These are phyloP conservation scores for Eurytoma adleriae DNA, from an alignment of 2,888 invertebrate genomes.

Conservation along the genomic window DNA sequence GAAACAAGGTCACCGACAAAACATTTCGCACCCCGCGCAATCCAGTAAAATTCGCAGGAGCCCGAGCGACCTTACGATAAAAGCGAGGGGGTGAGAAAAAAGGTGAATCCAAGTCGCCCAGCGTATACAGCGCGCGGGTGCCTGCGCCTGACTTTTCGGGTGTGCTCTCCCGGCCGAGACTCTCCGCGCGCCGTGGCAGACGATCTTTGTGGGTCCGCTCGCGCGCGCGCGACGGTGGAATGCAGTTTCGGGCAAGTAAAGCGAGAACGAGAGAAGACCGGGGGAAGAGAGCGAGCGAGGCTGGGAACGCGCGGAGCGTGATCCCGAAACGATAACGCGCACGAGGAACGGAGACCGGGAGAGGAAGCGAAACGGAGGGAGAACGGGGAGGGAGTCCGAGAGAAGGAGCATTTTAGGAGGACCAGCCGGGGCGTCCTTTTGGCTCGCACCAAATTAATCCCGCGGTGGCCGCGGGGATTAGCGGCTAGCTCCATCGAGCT, in stretches of 20 bases:
- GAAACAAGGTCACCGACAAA: no score
- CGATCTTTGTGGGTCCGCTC: background rate
- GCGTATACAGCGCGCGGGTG: background rate
- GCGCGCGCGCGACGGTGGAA: constrained; percentile 39
- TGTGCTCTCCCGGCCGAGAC: background rate
- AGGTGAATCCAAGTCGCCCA: background rate
- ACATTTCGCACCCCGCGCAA: no score
- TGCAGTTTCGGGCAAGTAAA: constrained; percentile 56
- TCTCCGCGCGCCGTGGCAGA: background rate
- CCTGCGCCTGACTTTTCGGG: background rate
- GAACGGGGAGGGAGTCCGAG: constrained; percentile 20
- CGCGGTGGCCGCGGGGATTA: constrained; percentile 23
- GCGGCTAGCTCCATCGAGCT: constrained; percentile 7
- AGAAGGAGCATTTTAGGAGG: constrained; percentile 6
- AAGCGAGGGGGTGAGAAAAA: background rate
- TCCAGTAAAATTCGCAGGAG: no score
- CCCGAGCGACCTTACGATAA: no score
- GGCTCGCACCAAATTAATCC: constrained; percentile 59
- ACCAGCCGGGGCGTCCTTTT: constrained; percentile 40
- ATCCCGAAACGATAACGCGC: constrained; percentile 66
- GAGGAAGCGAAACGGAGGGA: constrained; percentile 53
- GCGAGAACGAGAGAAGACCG: constrained; percentile 42
- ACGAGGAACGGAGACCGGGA: constrained; percentile 32
- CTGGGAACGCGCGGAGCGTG: constrained; percentile 62
- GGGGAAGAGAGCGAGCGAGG: constrained; percentile 49